Evolutionary conservation across 1,140 invertebrate species (phyloP).

Genomic region (Ooceraea biroi): DNA sequence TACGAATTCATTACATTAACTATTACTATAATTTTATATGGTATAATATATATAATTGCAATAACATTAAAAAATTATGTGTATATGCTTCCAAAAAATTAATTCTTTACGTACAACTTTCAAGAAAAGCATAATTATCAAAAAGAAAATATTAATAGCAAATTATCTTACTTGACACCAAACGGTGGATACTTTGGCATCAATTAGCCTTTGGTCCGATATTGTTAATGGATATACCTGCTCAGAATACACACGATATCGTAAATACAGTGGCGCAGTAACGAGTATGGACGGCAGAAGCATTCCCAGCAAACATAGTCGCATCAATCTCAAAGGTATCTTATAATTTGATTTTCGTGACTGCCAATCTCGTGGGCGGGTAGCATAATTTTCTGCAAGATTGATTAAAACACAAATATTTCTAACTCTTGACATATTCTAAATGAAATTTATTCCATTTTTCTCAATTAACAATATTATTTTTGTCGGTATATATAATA

Average conservation of each 20-base stretch:
- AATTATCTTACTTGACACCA: constrained; percentile 91
- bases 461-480: no score
- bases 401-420: background rate
- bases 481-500: no score
- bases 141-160: constrained; percentile 1
- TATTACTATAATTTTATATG: no score
- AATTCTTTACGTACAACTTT: background rate
- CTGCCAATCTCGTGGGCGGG: constrained; percentile 76
- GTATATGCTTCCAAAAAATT: background rate
- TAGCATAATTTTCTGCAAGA: constrained; percentile 70
- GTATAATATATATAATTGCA: no score
- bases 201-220: constrained; percentile 92
- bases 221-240: constrained; percentile 91
- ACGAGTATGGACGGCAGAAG: constrained; percentile 89
- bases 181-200: constrained; percentile 90
- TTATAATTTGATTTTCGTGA: constrained; percentile 86
- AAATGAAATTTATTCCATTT: background rate
- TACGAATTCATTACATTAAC: no score
- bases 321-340: constrained; percentile 88
- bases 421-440: background rate
- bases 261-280: constrained; percentile 89
- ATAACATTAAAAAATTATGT: no score
- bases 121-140: background rate
- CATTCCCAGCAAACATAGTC: constrained; percentile 89
- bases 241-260: constrained; percentile 90